Evolutionary conservation across 2,888 invertebrate genomes (phyloP), one percentile per base, ranked within the genome.

Genomic region (Hypomecis atomaria): DNA sequence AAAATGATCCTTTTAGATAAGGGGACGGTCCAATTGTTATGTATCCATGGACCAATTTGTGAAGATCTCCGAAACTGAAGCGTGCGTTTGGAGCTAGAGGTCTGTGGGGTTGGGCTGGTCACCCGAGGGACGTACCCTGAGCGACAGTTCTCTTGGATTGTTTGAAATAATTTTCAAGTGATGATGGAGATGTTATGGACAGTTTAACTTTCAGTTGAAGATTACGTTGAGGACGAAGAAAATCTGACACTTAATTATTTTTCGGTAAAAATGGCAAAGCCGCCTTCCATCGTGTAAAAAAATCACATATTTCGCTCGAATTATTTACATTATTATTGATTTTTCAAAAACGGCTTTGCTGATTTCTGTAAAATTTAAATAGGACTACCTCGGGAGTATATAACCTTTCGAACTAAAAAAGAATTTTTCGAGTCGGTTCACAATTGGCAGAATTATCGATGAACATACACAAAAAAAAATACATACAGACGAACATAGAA

Each of bases 1-100:
- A 87, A 89, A 89, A 89, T 89, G 84, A 88, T 84, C 84, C 87
- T 85, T 84, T 88, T 85, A 88, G 88, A 89, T 89, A 89, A 89
- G 84, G 84, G 81, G 79, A 81, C 79, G 79, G 78, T 81, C 82
- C 87, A 85, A 89, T 89, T 89, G 89, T 89, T 86, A 85, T 83
- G 82, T 85, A 83, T 80, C 83, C 76, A 64, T 71, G 71, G 73
- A 64, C 87, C 84, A 82, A 59, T 62, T 68, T 72, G 47, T 34
- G 63, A 68, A 76, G 81, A 80, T 62, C 82, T 69, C 5, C 69
- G 64, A 49, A 33, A 45, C n/a, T 10, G 37, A 54, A 56, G 13
- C 11, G 49, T 6, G 33, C 11, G 6, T 45, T 13, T 23, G 5
- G 44, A 5, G 7, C 3, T 5, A 38, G 59, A 69, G 82, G 61